Base-by-base conservation (phyloP, 2,797 vertebrate genomes). In the Halcyon smyrnensis region DNA sequence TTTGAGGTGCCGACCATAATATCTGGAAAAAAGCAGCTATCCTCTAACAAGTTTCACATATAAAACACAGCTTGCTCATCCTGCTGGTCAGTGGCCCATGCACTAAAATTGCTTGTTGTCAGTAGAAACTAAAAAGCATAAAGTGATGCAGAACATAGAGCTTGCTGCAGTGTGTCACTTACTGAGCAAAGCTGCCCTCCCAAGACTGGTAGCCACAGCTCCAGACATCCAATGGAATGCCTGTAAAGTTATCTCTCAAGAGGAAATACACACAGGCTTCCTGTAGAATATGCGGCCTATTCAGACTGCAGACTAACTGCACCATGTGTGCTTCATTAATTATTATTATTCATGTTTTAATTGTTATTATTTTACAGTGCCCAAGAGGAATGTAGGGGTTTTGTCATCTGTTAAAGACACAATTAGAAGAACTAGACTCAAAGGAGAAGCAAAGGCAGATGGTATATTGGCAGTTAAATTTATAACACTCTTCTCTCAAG, bases 341-440 rank as follows among this genome's bases (percentile, higher is more conserved):
- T 95, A 96, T 91, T 96, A 89, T 87, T 97, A 65, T 89, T 93
- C 63, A 84, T 93, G 28, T 89, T 97, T 96, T 95, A 93, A 95
- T 95, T 96, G 83, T 89, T 91, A 67, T 91, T 94, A 77, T 96
- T 95, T 95, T 96, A 92, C 75, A 68, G 74, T 76, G 65, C 90
- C 92, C 86, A 90, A 76, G 84, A 93, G 81, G 63, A 64, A 94
- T 74, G 24, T 77, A 77, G 7, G 13, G n/a, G 1, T 53, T 93
- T 93, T 93, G 60, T 93, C 75, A 69, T 84, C 74, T 77, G 64
- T 87, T 96, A 80, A 82, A 89, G 71, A 56, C 36, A 78, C 65
- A 94, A 84, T 89, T 90, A 94, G 41, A 90, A 89, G 63, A 82
- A 50, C 36, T 53, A 89, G 65, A 23, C 93, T 95, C 85, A 94